A percentile compares a stretch with the other conserved stretches of the same genome.
Evolutionary conservation across 2,888 invertebrate species (phyloP).

Genomic region (Drosophila imparisetae): DNA sequence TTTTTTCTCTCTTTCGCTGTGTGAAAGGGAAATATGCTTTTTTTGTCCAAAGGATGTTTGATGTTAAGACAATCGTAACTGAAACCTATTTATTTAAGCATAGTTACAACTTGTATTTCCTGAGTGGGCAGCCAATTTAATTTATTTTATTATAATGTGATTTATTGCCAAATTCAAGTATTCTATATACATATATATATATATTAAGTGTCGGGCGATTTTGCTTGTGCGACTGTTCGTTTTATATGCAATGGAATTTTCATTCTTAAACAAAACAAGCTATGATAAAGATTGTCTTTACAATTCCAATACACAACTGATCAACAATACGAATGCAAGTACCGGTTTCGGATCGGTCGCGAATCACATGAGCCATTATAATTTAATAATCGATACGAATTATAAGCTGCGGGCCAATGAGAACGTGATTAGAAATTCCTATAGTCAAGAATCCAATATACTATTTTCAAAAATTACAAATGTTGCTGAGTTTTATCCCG

Average conservation of each 20-base stretch:
- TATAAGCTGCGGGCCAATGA: constrained; percentile 71
- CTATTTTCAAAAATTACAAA: constrained; percentile 70
- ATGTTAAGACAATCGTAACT: constrained; percentile 66
- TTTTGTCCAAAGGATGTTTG: constrained; percentile 56
- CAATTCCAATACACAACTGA: constrained; percentile 61
- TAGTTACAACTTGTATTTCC: constrained; percentile 66
- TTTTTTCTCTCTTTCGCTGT: constrained; percentile 66
- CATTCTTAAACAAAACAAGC: constrained; percentile 80
- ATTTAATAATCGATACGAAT: constrained; percentile 67
- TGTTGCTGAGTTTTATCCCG: constrained; percentile 70
- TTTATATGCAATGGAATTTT: constrained; percentile 79
- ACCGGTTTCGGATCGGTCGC: constrained; percentile 55
- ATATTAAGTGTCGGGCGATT: constrained; percentile 43
- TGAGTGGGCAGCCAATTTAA: constrained; percentile 49
- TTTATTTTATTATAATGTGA: constrained; percentile 63
- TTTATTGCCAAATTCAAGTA: constrained; percentile 28
- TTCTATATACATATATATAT: constrained; percentile 12
- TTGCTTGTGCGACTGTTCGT: constrained; percentile 17
- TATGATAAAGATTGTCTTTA: constrained; percentile 82
- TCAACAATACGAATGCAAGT: constrained; percentile 52
- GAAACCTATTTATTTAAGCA: constrained; percentile 75
- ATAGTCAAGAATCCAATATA: constrained; percentile 68
- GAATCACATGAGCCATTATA: constrained; percentile 72
- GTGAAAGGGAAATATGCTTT: constrained; percentile 60
- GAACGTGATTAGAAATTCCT: constrained; percentile 56